Base-by-base conservation (phyloP, 1,140 invertebrate species). In the Scaptomyza pallida region DNA sequence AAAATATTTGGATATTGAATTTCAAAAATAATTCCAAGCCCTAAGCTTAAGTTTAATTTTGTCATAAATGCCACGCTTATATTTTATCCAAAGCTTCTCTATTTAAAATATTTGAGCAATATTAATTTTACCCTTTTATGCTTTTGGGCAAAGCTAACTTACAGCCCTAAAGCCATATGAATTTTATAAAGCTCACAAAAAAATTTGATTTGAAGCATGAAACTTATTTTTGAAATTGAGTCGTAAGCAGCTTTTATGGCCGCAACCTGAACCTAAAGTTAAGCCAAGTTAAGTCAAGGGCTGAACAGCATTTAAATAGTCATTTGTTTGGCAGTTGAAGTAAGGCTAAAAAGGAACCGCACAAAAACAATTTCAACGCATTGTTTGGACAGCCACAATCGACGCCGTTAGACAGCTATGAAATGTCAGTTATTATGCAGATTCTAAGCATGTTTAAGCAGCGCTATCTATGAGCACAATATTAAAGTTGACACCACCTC, bases 361-460 rank as follows among this genome's bases (percentile, higher is more conserved):
- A 19, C 3, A 0, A 10, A 30, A 26, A 43, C 19, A 51, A 13
- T 33, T 59, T 17, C 8, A 17, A 21, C 16, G 33, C 50, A 69
- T 62, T 69, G 48, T 55, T 63, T 40, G 44, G 40, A 37, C 56
- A 40, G 47, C 37, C 23, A 17, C 33, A 47, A 44, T 41, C 43
- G 26, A 47, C 19, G n/a, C 23, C 41, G 43, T 16, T 19, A 48
- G 21, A 44, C 48, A 52, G 26, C 26, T 30, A 54, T 63, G 35
- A 55, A 45, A 63, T 45, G 50, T 41, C 47, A 45, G 61, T 57
- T 65, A 65, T 71, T 65, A 71, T 71, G 68, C 52, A 65, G 61
- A 71, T 65, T 64, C 68, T 21, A 12, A 35, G 61, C 45, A 57
- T 71, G 64, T 52, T 51, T 44, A 71, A 64, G 68, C 61, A 64